phyloP scores from a whole-genome alignment of 2,113 vertebrate genomes.

The Acrocephalus arundinaceus region DNA sequence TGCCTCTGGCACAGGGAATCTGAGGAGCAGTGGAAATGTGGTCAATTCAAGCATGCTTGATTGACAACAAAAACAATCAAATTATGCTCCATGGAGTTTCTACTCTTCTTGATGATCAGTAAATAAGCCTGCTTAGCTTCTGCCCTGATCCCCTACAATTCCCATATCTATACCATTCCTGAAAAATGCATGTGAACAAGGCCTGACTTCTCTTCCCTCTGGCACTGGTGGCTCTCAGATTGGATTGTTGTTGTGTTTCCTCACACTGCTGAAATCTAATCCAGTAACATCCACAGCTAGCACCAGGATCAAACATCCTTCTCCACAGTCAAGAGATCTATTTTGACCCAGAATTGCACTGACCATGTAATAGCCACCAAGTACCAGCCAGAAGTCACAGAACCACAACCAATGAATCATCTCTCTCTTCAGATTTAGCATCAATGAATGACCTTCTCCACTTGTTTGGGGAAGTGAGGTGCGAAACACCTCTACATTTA shows the following conservation, averaged over 20 bases:
- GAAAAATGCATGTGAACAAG: background rate
- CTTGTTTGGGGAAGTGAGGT: background rate
- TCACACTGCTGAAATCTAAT: background rate
- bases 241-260: background rate
- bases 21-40: background rate
- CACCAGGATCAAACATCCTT: background rate
- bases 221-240: background rate
- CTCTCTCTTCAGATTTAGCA: background rate
- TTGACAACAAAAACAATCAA: background rate
- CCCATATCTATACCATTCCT: background rate
- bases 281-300: background rate
- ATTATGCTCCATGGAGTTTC: background rate
- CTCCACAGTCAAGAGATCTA: background rate
- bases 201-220: background rate
- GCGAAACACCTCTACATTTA: background rate
- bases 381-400: background rate
- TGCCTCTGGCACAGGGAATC: background rate
- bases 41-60: background rate
- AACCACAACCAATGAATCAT: background rate
- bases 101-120: background rate
- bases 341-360: background rate
- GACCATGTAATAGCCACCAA: background rate
- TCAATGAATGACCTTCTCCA: background rate
- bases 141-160: background rate
- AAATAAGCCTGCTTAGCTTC: background rate